Base-by-base conservation (phyloP, 2,797 vertebrate species). In the Fratercula arctica region DNA sequence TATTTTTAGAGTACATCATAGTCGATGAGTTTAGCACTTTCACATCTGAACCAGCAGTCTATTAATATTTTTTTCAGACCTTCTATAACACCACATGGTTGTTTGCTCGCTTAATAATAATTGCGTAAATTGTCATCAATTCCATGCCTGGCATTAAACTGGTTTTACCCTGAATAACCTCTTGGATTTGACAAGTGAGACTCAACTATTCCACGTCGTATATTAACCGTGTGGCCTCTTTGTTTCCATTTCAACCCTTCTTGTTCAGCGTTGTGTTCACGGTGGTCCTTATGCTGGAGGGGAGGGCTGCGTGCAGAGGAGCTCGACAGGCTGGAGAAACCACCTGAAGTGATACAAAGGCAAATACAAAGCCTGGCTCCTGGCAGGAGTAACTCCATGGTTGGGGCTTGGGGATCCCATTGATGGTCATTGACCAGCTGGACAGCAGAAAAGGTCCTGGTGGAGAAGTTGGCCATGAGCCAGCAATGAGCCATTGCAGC, bases 1-100 rank as follows among this genome's bases (percentile, higher is more conserved):
- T 97, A 60, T 95, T 95, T 96, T 91, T 90, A 93, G 79, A 91
- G n/a, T 39, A 84, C 67, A 56, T 86, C 43, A 35, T 5, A 60
- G 74, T 87, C 0, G 0, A 82, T 48, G 70, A 93, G 63, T 95
- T 95, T 93, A 93, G 69, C 41, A 93, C 57, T 92, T 96, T 90
- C 80, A 66, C 77, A 61, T 96, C 85, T 91, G 93, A 88, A 90
- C 46, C 43, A 90, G 59, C 41, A 69, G 66, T 11, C 66, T 93
- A 51, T 87, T 92, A 68, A 74, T 75, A 29, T 59, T 63, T 95
- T 93, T 92, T 80, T 23, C 59, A 82, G 74, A 57, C 53, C 39
- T 90, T 90, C 70, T 94, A 24, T 51, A 94, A 76, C 16, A 69
- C 63, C 77, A 81, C 80, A 67, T 94, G 77, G 43, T 74, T 73